Base-by-base conservation (phyloP, 2,113 vertebrate species). In the Rhipidura dahli region DNA sequence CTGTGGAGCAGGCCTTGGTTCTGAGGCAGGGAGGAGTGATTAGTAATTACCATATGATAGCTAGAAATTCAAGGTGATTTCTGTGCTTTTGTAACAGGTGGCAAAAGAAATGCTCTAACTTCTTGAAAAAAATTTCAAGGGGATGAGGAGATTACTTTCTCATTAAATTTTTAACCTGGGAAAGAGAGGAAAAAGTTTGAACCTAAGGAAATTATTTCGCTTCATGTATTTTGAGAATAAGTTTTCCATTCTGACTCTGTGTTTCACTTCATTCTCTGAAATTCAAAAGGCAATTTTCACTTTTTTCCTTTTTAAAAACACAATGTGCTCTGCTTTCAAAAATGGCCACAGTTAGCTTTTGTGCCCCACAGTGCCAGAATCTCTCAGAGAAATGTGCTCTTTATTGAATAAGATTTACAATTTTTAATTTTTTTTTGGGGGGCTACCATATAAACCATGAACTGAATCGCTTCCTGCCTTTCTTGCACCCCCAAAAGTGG, bases 41-140 rank as follows among this genome's bases (percentile, higher is more conserved):
- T 65, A 53, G 18, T 42, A 65, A 42, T 40, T 64, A 47, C 35
- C 37, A 13, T 35, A n/a, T 18, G 45, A 45, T 8, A 69, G 18
- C 13, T 69, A 39, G 61, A 89, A 79, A 65, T 42, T 56, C 56
- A 60, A 42, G 31, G 16, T 31, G 24, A 37, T 71, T 37, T 71
- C 60, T 78, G 21, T 70, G 24, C 39, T 77, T 90, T 53, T 80
- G 37, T 73, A 80, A 28, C 24, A 81, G 8, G 15, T 51, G 79
- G 30, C 7, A 90, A 81, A n/a, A 33, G 22, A 65, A 90, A 86
- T 27, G 1, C 7, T 83, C 63, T 63, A 35, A 33, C 1, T 50
- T 76, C 35, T 71, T 56, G 15, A 2, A 22, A 15, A 20, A 0
- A 4, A 40, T 23, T 33, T 37, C 27, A 3, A 1, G 2, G 2